Base-by-base conservation (phyloP, 2,113 vertebrate species). In the Indicator maculatus region DNA sequence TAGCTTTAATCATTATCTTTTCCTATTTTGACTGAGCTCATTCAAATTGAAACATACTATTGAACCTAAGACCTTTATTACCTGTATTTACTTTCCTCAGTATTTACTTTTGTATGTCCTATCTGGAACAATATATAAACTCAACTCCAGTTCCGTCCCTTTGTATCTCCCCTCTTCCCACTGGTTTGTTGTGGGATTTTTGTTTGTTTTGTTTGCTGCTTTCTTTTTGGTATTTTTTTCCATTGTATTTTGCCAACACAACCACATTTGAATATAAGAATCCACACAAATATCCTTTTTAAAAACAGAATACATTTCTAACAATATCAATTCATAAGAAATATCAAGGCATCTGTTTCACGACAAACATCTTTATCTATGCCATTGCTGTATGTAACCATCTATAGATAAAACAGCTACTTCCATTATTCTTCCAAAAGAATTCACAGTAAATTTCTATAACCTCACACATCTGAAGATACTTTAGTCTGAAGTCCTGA, bases 81-180 rank as follows among this genome's bases (percentile, higher is more conserved):
- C 50, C 28, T 75, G 58, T 12, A 3, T 53, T 90, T 85, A 27
- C 64, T 45, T 73, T 47, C 23, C 63, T 60, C 24, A 81, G 39
- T 11, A 67, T 41, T 81, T 78, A 78, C 16, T 71, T 70, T 70
- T 63, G 2, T 44, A 17, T 66, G 52, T 79, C 23, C 5, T 53
- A 59, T 11, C 16, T 61, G 21, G n/a, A 93, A 11, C 12, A 74
- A 59, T 33, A 67, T 0, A 72, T 1, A 72, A 81, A 72, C 78
- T 20, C 4, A 86, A 44, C 65, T 81, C 24, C 23, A 92, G 70
- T n/a, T 39, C 10, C 28, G 81, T 39, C 4, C 4, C 27, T 61
- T 44, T 1, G 0, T 11, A 44, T 56, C 33, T 65, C 17, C 9
- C 12, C 13, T 39, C 8, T 69, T 33, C 7, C 19, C 20, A 24